phyloP scores from a whole-genome alignment of 2,888 invertebrate species.

The Tenthredo amoena region DNA sequence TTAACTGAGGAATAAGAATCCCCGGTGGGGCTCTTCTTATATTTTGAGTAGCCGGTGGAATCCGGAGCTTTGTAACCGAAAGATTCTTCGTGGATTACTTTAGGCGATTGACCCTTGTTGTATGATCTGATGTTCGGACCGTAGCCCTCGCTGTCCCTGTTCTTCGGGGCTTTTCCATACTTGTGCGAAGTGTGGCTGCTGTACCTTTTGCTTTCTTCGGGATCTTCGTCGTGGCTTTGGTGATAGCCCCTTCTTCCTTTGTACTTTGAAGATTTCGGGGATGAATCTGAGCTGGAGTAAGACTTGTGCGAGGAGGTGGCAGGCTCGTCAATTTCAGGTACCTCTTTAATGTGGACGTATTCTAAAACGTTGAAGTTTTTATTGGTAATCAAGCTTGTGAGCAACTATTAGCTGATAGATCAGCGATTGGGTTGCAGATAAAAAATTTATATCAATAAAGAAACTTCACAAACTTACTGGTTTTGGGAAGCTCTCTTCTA shows the following conservation, averaged over 20 bases:
- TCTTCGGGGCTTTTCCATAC: slow-evolving; percentile 55
- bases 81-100: slow-evolving; percentile 57
- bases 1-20: slow-evolving; percentile 53
- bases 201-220: slow-evolving; percentile 56
- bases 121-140: slow-evolving; percentile 36
- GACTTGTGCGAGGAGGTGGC: not conserved
- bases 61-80: slow-evolving; percentile 63
- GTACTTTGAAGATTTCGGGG: slow-evolving; percentile 30
- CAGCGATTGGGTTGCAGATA: not conserved
- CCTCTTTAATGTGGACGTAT: slow-evolving; percentile 63
- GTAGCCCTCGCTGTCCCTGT: slow-evolving; percentile 59
- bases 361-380: slow-evolving; percentile 58
- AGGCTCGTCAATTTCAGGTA: slow-evolving; percentile 64
- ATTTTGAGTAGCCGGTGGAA: slow-evolving; percentile 57
- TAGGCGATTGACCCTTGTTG: slow-evolving; percentile 40
- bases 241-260: not conserved
- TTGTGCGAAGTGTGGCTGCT: slow-evolving; percentile 53
- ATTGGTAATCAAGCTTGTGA: not conserved
- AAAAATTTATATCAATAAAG: not conserved
- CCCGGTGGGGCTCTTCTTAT: slow-evolving; percentile 48
- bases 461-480: slow-evolving; percentile 59
- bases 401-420: not conserved
- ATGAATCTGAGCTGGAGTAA: slow-evolving; percentile 4
- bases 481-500: slow-evolving; percentile 61
- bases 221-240: slow-evolving; percentile 41